Conservation (phyloP, 1,140 invertebrate species). For the Dermatophagoides farinae region DNA sequence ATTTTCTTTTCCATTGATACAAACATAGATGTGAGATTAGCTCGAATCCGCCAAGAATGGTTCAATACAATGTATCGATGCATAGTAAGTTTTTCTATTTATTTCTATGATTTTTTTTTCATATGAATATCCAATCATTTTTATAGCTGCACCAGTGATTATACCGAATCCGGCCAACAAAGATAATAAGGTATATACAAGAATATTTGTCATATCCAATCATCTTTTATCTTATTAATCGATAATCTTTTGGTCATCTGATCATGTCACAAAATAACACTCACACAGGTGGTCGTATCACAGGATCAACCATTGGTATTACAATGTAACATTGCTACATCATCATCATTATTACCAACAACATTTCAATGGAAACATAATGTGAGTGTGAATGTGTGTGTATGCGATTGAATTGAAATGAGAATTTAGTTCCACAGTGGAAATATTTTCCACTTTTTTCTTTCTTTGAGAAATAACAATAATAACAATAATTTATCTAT, state of each 20-base stretch:
- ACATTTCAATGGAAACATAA: too few relatives aligned
- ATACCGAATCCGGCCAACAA: not conserved
- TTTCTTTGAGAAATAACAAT: too few relatives aligned
- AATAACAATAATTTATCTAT: too few relatives aligned
- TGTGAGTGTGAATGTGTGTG: not conserved
- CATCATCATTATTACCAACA: too few relatives aligned
- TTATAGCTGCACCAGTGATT: slow-evolving; percentile 5
- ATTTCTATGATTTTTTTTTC: not conserved
- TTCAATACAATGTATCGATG: not conserved
- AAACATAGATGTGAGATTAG: not conserved
- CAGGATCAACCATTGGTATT: not conserved
- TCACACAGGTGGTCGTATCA: not conserved
- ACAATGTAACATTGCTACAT: not conserved
- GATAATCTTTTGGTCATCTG: not conserved
- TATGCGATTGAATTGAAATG: not conserved
- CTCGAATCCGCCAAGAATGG: not conserved
- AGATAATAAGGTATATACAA: not conserved
- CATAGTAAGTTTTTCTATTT: not conserved
- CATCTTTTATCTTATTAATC: too few relatives aligned
- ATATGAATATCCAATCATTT: not conserved
- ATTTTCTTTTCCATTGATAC: not conserved
- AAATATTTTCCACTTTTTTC: not conserved
- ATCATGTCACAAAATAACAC: not conserved
- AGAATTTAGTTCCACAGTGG: too few relatives aligned
- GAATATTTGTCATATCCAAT: not conserved